Percentiles rank a stretch among this genome's conserved stretches.
Conservation (phyloP, 2,888 invertebrate genomes). For the Polyommatus icarus region DNA sequence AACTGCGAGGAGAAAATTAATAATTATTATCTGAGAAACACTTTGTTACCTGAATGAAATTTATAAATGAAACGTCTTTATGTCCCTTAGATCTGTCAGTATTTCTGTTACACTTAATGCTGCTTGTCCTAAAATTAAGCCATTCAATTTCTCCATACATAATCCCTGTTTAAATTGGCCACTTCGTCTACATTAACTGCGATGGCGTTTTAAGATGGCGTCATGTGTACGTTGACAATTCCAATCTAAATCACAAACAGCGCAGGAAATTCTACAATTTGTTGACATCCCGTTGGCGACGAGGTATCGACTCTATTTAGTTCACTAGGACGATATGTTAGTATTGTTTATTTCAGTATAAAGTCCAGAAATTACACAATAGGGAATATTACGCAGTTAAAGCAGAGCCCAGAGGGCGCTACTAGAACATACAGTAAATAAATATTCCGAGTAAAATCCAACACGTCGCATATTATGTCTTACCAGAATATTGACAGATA, state of each 20-base stretch:
- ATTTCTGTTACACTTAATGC: neutral
- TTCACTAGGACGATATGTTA: neutral
- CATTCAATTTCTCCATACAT: neutral
- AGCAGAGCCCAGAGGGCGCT: too few relatives aligned
- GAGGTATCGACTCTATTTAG: slow-evolving; percentile 11
- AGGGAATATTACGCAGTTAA: too few relatives aligned
- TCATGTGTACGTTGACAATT: neutral
- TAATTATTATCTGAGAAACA: too few relatives aligned
- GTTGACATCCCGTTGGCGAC: neutral
- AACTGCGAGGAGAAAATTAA: too few relatives aligned
- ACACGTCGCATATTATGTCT: too few relatives aligned
- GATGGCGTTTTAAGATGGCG: neutral
- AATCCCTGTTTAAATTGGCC: neutral
- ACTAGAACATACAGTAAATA: too few relatives aligned
- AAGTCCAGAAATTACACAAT: too few relatives aligned
- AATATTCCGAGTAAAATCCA: too few relatives aligned
- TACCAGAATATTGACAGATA: too few relatives aligned
- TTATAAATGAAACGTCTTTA: neutral
- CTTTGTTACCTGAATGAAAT: neutral
- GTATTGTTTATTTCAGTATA: neutral
- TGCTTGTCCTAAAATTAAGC: neutral
- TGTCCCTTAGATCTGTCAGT: neutral
- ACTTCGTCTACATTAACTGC: neutral
- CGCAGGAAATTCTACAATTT: slow-evolving; percentile 9
- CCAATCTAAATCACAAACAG: slow-evolving; percentile 7